A percentile compares a stretch with the other conserved stretches of the same genome.
phyloP scores from a whole-genome alignment of 2,888 invertebrate species.

The Lithodes maja region DNA sequence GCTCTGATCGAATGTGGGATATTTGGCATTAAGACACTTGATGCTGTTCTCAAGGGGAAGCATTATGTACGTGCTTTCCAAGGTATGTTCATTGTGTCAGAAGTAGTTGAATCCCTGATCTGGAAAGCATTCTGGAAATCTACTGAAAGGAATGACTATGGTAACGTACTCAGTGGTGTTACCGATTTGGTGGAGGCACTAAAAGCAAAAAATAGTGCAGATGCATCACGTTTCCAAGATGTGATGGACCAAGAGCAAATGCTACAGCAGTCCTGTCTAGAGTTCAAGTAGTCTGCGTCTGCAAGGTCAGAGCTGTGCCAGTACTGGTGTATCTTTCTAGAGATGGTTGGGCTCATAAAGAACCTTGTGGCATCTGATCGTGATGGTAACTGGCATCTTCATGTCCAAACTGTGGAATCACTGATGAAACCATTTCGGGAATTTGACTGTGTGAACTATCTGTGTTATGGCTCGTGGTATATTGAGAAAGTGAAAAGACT shows the following conservation, averaged over 20 bases:
- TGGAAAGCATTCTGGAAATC: constrained; percentile 6
- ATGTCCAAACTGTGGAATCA: not conserved
- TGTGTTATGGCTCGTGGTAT: not conserved
- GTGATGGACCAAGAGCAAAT: no score
- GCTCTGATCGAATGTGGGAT: constrained; percentile 14
- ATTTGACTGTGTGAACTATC: not conserved
- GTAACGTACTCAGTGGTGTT: not conserved
- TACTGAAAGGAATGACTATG: not conserved
- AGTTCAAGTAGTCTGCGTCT: no score
- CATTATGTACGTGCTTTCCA: constrained; percentile 11
- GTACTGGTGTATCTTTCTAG: not conserved
- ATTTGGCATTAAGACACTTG: constrained; percentile 9
- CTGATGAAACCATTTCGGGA: not conserved
- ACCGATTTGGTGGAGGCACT: accelerated
- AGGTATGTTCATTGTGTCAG: constrained; percentile 8
- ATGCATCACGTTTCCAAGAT: no score
- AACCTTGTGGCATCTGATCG: not conserved
- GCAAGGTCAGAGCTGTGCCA: not conserved
- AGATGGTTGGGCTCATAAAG: not conserved
- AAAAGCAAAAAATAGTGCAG: no score
- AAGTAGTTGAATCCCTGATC: not conserved
- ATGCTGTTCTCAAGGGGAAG: not conserved
- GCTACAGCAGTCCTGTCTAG: accelerated
- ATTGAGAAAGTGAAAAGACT: not conserved
- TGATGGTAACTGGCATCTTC: not conserved